These are phyloP conservation scores for Limnothrissa miodon DNA, from an alignment of 2,113 vertebrate genomes.

Conservation along the genomic window DNA sequence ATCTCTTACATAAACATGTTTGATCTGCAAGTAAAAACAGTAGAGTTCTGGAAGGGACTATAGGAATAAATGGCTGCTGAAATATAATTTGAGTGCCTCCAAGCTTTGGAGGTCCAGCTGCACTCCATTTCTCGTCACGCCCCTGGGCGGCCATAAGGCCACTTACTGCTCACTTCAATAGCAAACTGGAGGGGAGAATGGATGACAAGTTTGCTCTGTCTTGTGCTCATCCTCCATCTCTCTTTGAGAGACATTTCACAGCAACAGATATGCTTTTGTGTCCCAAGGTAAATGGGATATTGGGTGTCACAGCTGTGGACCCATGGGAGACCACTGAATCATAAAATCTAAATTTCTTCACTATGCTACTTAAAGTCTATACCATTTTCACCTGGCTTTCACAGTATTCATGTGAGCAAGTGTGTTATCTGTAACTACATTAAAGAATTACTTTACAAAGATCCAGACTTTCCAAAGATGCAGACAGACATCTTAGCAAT, in stretches of 20 bases:
- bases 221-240: not conserved
- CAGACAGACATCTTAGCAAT: not conserved
- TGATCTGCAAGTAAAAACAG: not conserved
- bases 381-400: not conserved
- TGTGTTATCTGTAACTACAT: not conserved
- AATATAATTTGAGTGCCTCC: not conserved
- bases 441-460: not conserved
- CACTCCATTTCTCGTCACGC: not conserved
- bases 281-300: not conserved
- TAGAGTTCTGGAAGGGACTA: not conserved
- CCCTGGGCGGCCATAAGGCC: not conserved
- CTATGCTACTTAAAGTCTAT: not conserved
- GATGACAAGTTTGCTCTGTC: not conserved
- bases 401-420: not conserved
- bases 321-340: not conserved
- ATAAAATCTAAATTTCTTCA: not conserved
- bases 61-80: not conserved
- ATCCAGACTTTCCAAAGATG: not conserved
- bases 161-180: not conserved
- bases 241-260: slow-evolving; percentile 3
- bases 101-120: not conserved
- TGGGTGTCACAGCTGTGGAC: not conserved
- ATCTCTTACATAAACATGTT: not conserved
- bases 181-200: not conserved
- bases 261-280: not conserved